A percentile compares a stretch with the other conserved stretches of the same genome.
Evolutionary conservation across 2,113 vertebrate genomes (phyloP).

Genomic region (Rostratula benghalensis): DNA sequence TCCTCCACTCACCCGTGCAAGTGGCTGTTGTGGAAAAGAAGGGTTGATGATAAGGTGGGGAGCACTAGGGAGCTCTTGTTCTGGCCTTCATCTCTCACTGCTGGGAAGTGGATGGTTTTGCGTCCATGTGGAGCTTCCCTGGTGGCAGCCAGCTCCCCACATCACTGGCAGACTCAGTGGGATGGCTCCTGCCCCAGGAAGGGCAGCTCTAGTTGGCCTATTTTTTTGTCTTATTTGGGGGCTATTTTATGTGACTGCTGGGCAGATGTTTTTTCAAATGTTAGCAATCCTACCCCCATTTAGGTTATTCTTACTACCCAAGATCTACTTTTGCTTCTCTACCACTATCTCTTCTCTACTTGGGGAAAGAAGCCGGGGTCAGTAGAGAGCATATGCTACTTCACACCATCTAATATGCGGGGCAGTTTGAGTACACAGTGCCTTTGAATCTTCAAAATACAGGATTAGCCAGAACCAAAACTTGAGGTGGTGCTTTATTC

Average conservation of each 20-base stretch:
- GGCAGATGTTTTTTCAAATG: background rate
- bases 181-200: background rate
- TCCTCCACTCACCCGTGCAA: background rate
- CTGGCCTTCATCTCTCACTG: background rate
- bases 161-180: background rate
- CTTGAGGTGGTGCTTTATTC: background rate
- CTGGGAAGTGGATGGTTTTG: background rate
- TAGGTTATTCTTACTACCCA: background rate
- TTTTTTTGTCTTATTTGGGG: background rate
- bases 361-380: background rate
- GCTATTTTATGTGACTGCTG: background rate
- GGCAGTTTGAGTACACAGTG: background rate
- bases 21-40: background rate
- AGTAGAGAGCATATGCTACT: background rate
- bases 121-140: background rate
- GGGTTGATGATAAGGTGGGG: rapidly evolving
- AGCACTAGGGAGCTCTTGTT: background rate
- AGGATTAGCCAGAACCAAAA: background rate
- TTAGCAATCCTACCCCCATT: background rate
- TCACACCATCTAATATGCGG: background rate
- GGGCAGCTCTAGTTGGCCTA: background rate
- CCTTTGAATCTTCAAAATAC: background rate
- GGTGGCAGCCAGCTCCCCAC: background rate
- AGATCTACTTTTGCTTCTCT: background rate
- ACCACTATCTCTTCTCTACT: background rate